These are phyloP conservation scores for Thamnophis sirtalis DNA, from an alignment of 2,113 vertebrate genomes.

Conservation along the genomic window DNA sequence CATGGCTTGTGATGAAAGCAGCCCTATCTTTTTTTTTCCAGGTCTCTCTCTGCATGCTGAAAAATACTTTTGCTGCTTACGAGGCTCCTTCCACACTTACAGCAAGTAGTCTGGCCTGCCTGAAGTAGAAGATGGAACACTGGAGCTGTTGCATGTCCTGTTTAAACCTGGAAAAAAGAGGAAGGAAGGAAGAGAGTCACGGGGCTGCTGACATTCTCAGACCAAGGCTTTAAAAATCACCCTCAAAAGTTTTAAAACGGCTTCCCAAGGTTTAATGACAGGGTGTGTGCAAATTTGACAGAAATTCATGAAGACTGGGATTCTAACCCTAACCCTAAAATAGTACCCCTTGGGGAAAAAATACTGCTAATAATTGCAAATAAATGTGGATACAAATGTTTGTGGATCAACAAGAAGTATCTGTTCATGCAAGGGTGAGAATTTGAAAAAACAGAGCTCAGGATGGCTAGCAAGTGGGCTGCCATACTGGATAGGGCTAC, in stretches of 20 bases:
- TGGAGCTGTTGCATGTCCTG: slow-evolving; percentile 82
- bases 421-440: background rate
- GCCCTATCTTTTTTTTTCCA: background rate
- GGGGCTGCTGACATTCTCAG: background rate
- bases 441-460: background rate
- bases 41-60: background rate
- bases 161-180: slow-evolving; percentile 70
- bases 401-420: background rate
- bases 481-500: background rate
- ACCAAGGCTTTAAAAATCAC: background rate
- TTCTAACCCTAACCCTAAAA: background rate
- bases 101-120: slow-evolving; percentile 88
- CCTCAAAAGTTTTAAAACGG: background rate
- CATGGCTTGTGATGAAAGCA: background rate
- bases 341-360: background rate
- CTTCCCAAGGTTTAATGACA: background rate
- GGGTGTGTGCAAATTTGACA: background rate
- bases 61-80: background rate
- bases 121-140: slow-evolving; percentile 79
- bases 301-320: background rate
- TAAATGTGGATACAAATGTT: background rate
- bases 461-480: background rate
- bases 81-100: slow-evolving; percentile 72
- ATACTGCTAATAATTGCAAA: background rate
- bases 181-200: background rate